Conservation (phyloP, 2,888 invertebrate species). For the Scaptomyza caliginosa region DNA sequence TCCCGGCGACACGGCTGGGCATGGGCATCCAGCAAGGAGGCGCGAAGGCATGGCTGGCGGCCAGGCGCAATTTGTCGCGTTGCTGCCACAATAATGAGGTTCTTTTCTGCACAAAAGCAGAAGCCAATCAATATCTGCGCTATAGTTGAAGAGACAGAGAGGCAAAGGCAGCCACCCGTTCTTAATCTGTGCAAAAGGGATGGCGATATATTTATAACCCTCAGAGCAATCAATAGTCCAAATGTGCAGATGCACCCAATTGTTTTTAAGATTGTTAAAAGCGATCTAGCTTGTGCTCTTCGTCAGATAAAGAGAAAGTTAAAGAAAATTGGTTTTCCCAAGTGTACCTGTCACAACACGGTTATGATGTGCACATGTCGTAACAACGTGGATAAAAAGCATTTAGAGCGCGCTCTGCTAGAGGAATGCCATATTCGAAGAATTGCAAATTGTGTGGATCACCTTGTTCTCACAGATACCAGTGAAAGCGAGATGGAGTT, state of each 20-base stretch:
- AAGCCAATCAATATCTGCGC: constrained; percentile 45
- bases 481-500: constrained; percentile 86
- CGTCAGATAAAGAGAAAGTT: constrained; percentile 85
- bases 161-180: constrained; percentile 83
- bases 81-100: constrained; percentile 80
- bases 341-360: constrained; percentile 85
- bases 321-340: constrained; percentile 85
- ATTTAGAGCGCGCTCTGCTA: constrained; percentile 84
- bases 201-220: constrained; percentile 87
- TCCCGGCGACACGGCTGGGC: constrained; percentile 89
- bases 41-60: constrained; percentile 78
- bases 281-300: constrained; percentile 84
- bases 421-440: constrained; percentile 82
- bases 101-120: constrained; percentile 73
- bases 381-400: constrained; percentile 82
- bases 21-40: constrained; percentile 84
- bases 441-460: constrained; percentile 67
- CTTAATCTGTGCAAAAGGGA: constrained; percentile 87
- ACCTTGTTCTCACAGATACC: constrained; percentile 79
- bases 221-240: constrained; percentile 21
- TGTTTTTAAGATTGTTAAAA: constrained; percentile 88
- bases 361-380: constrained; percentile 82
- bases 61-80: constrained; percentile 81
- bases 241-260: constrained; percentile 85
- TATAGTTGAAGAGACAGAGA: constrained; percentile 80